phyloP scores from a whole-genome alignment of 2,797 vertebrate genomes.

The Taenioides sp. region DNA sequence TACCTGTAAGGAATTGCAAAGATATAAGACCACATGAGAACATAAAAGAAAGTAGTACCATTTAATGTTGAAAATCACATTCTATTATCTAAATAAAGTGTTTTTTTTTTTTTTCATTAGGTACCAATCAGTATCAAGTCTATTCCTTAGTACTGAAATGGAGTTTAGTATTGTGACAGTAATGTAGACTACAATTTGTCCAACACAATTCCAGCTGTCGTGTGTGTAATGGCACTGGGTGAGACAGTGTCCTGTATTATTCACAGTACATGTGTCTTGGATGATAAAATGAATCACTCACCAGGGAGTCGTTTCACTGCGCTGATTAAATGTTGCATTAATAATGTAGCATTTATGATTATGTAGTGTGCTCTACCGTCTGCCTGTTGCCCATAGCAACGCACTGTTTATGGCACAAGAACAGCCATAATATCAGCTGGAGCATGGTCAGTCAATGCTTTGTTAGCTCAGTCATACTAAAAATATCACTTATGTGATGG shows the following conservation, averaged over 20 bases:
- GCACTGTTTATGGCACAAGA: background rate
- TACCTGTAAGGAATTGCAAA: no score
- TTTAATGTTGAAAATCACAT: no score
- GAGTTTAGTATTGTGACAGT: no score
- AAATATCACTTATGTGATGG: background rate
- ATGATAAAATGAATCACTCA: slow-evolving; percentile 1
- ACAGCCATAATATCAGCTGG: background rate
- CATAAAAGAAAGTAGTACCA: no score
- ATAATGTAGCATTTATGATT: background rate
- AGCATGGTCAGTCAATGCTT: background rate
- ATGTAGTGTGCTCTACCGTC: background rate
- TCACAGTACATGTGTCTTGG: background rate
- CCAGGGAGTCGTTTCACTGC: background rate
- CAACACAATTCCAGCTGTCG: no score
- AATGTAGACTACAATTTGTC: background rate
- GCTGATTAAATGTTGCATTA: slow-evolving; percentile 10
- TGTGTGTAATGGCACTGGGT: background rate
- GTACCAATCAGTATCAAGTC: no score
- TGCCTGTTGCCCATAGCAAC: background rate
- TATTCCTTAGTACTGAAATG: no score
- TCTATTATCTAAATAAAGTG: no score
- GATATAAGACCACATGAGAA: no score
- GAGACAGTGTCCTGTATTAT: background rate
- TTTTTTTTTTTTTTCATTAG: no score
- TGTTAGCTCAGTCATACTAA: background rate